Conservation (phyloP, 2,797 vertebrate genomes). For the Allobates femoralis region DNA sequence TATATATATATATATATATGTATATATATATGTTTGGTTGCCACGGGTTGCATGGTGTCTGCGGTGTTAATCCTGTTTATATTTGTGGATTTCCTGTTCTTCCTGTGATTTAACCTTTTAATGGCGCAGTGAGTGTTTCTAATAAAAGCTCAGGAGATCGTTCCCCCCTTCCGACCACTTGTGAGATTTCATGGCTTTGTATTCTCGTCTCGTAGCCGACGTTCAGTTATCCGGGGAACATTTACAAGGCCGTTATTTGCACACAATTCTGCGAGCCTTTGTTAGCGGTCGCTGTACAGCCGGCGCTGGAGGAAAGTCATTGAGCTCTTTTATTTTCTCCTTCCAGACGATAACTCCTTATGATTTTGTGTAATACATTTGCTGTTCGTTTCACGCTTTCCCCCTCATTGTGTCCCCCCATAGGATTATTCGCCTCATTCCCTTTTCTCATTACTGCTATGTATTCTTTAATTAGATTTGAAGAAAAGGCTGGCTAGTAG, state of each 20-base stretch:
- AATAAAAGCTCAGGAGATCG: neutral
- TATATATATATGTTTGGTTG: neutral
- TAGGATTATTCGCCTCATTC: neutral
- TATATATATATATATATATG: no score
- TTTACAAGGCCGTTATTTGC: constrained; percentile 35
- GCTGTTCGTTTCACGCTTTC: neutral
- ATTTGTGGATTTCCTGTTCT: constrained; percentile 16
- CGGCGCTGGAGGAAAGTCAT: neutral
- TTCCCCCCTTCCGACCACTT: neutral
- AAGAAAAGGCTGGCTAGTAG: neutral
- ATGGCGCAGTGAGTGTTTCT: neutral
- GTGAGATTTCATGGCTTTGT: constrained; percentile 9
- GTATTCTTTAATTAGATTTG: neutral
- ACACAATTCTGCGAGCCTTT: constrained; percentile 12
- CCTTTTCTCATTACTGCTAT: neutral
- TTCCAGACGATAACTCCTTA: constrained; percentile 13
- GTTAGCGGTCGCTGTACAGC: neutral
- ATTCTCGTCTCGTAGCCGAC: neutral
- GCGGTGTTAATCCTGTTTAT: neutral
- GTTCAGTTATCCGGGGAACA: constrained; percentile 24
- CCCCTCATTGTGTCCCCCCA: neutral
- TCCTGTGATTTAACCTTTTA: neutral
- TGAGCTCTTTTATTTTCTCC: neutral
- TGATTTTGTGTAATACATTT: neutral
- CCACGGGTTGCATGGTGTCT: neutral